Percentiles rank a stretch among this genome's conserved stretches.
phyloP scores from a whole-genome alignment of 2,113 vertebrate genomes.

The Gasterosteus nipponicus region DNA sequence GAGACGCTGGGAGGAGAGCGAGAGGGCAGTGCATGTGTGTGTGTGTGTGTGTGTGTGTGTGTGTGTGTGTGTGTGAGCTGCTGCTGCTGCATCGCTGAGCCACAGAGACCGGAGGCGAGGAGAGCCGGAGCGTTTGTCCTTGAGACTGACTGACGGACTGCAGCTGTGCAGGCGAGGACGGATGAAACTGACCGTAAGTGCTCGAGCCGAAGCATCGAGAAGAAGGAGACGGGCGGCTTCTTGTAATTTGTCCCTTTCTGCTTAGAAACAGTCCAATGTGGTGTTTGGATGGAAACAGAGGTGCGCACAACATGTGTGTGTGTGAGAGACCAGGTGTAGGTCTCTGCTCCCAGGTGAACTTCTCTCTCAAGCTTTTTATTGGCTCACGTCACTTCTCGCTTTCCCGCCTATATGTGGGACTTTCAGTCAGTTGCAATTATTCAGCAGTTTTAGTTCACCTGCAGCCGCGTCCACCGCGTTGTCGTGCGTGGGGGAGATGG shows the following conservation, averaged over 20 bases:
- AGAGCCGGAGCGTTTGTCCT: constrained; percentile 93
- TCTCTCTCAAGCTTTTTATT: constrained; percentile 46
- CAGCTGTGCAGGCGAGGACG: constrained; percentile 73
- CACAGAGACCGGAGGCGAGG: constrained; percentile 80
- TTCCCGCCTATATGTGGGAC: constrained; percentile 22
- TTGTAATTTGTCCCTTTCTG: constrained; percentile 55
- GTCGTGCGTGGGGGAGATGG: constrained; percentile 17
- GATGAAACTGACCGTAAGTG: constrained; percentile 75
- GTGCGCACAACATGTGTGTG: constrained; percentile 6
- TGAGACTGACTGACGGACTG: constrained; percentile 89
- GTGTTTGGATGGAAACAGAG: constrained; percentile 35
- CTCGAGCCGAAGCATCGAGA: constrained; percentile 28
- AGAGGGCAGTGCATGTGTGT: constrained; percentile 1
- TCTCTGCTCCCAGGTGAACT: constrained; percentile 64
- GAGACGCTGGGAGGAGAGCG: constrained; percentile 49
- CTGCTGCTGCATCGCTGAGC: constrained; percentile 84
- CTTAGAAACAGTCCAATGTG: constrained; percentile 59
- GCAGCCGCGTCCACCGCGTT: constrained; percentile 25
- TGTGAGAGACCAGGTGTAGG: constrained; percentile 55
- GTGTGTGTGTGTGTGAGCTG: constrained; percentile 41
- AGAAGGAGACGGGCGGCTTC: background rate
- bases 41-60: constrained; percentile 31
- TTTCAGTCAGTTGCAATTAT: constrained; percentile 52
- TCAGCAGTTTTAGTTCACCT: constrained; percentile 20
- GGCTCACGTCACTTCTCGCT: constrained; percentile 39